Evolutionary conservation across 2,113 vertebrate genomes (phyloP), one percentile per base, ranked within the genome.

Genomic region (Micronycteris hirsuta): DNA sequence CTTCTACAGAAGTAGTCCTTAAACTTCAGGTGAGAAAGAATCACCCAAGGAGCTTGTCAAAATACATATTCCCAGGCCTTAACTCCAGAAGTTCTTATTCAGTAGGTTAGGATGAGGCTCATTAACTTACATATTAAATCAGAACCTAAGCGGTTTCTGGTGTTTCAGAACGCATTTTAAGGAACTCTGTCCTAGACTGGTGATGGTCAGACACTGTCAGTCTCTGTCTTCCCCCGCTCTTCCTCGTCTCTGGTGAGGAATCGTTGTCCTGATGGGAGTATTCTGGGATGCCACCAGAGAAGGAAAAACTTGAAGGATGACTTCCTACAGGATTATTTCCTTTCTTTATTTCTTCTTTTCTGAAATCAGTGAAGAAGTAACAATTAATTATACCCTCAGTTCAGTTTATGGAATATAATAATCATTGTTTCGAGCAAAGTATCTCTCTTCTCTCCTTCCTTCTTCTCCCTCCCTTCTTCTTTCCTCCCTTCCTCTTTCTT

Each of bases 401-500:
- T 84, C 31, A 63, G n/a, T 88, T 89, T 41, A 67, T 84, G 67
- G 45, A 20, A 56, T 8, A 19, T 56, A 58, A 65, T 84, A 65
- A 92, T 61, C 24, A 65, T 17, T 78, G 52, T 31, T 68, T 19
- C 63, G 68, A 93, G 15, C 26, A 67, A 71, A 93, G 24, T 4
- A 52, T 82, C 19, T 77, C 24, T 22, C 41, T 89, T 58, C 20
- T 2, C 36, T 10, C n/a, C 1, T 47, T 20, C 26, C 6, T 56
- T 26, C 17, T 16, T 1, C 26, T 38, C 54, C 19, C 12, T 49
- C 12, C 12, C 41, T 33, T 10, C 33, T 33, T 15, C 24, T 19
- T 43, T 9, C 7, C 16, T 33, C 14, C 65, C 19, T 56, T 22
- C 14, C 16, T 19, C 19, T 24, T 0, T 14, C 1, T 14, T 65